Base-by-base conservation (phyloP, 2,797 vertebrate species). In the Anas bahamensis region DNA sequence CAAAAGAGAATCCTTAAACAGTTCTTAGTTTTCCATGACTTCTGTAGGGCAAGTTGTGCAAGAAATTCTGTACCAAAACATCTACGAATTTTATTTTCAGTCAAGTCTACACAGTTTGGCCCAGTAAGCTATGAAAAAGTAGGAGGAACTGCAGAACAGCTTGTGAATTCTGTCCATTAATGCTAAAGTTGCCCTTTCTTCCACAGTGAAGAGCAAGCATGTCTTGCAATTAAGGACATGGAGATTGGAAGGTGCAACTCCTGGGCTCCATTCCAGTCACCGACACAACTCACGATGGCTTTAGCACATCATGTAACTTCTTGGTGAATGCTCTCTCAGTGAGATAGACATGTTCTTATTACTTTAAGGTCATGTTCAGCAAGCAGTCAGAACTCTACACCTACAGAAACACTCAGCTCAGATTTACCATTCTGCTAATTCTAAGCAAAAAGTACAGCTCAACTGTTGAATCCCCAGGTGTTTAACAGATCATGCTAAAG, bases 121-220 rank as follows among this genome's bases (percentile, higher is more conserved):
- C 93, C 81, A 85, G 59, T 55, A 80, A 91, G 75, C 77, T 86
- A 95, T 11, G 56, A 89, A 88, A 77, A 94, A 90, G 90, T 94
- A 89, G 94, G 93, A 96, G 90, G 88, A 91, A 93, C 29, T 86
- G 91, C 65, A 91, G 92, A 95, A 90, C 61, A 89, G 48, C 84
- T 90, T 95, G 79, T 66, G 82, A 80, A 78, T 92, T 90, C 66
- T 92, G 74, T 89, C 90, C 76, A 76, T 80, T 81, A 94, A 68
- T 86, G 82, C 88, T 77, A 80, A 90, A 94, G 87, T 66, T 86
- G 85, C 66, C 90, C 93, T 93, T 90, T 89, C 79, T 75, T 93
- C 92, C 82, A 68, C 39, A 94, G 72, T 72, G 65, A 80, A 79
- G 53, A 89, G 41, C 46, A 77, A 86, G 72, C n/a, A 18, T 72